Percentiles rank a stretch among this genome's conserved stretches.
These are phyloP conservation scores for Synergus itoensis DNA, from an alignment of 2,888 invertebrate genomes.

Conservation along the genomic window DNA sequence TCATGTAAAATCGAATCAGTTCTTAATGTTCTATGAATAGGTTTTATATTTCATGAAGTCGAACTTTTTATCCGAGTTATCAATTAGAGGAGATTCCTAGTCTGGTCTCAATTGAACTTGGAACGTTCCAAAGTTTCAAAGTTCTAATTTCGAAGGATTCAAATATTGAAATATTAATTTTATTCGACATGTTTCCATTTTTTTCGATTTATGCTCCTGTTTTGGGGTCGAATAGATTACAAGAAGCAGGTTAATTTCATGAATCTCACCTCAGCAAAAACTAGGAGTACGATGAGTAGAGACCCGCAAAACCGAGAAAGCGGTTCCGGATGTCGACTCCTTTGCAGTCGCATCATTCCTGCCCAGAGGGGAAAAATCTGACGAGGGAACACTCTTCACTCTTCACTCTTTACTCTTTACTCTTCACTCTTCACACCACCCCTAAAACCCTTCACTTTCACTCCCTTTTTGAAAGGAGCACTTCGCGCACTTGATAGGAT, in stretches of 20 bases:
- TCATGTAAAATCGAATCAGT: background rate
- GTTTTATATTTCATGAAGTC: background rate
- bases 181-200: background rate
- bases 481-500: constrained; percentile 7
- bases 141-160: no score
- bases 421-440: background rate
- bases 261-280: constrained; percentile 40
- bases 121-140: no score
- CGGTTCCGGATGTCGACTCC: constrained; percentile 41
- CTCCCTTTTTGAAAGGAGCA: constrained; percentile 14
- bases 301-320: constrained; percentile 43
- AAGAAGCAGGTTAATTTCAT: background rate
- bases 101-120: no score
- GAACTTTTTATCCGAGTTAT: background rate
- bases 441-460: constrained; percentile 3
- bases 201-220: background rate
- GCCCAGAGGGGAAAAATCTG: constrained; percentile 6
- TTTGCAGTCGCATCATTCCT: constrained; percentile 30
- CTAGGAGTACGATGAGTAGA: constrained; percentile 37
- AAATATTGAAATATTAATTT: no score
- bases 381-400: constrained; percentile 16
- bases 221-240: background rate
- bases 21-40: background rate
- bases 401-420: constrained; percentile 17
- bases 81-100: background rate